Evolutionary conservation across 2,888 invertebrate species (phyloP), one percentile per base, ranked within the genome.

Genomic region (Ischnura elegans): DNA sequence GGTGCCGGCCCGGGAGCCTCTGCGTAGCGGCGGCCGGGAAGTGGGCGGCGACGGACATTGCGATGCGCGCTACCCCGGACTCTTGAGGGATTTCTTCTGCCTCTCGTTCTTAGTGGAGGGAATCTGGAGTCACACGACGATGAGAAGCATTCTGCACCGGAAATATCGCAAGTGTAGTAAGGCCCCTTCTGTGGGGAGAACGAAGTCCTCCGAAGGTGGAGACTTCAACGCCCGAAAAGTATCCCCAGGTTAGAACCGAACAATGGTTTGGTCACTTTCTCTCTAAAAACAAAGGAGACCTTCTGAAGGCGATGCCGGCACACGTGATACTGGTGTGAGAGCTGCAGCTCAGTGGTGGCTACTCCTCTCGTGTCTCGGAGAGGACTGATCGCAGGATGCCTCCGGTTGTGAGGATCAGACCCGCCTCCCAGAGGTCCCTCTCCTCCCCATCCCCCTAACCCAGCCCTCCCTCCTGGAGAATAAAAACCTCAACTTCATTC

Each of bases 321-420:
- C 90, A 90, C 90, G 90, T 90, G 90, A 45, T 43, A 10, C 29
- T 90, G 90, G 43, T 43, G 8, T 8, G 2, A 25, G 36, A 1
- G 29, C 29, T 16, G 76, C 1, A 10, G 29, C 1, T 5, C 36
- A 25, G 16, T 29, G n/a, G 36, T 76, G 76, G 36, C 76, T 13
- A 76, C 76, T 29, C 90, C 90, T 90, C 42, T 51, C 25, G 55
- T 61, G 61, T 61, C 61, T 66, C 61, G 90, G 43, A 61, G 90
- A 61, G 90, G 90, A 90, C 90, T 90, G 90, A 90, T 66, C 43
- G 90, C 55, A 43, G 66, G 90, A 45, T 66, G 90, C 61, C 43
- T 90, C 47, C n/a, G 90, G 51, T 76, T 61, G 90, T 66, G 90
- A 61, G 90, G 90, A 90, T 90, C 90, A 90, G 90, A 90, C 90